Conservation (phyloP, 1,140 invertebrate genomes). For the Leptopilina clavipes region DNA sequence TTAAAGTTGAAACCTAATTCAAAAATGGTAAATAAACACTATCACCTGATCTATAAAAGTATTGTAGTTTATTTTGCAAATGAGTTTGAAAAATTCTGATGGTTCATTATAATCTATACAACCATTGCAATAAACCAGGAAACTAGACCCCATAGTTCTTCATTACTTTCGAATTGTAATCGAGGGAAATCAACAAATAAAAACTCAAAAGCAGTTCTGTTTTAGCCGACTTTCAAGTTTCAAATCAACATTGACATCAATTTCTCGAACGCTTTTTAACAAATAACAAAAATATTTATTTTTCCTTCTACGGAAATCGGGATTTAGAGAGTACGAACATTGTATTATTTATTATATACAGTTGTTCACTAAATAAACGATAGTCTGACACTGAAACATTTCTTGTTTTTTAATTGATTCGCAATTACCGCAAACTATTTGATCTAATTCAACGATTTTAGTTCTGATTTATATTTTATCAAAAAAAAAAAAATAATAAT, state of each 20-base stretch:
- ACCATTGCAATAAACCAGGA: too few relatives aligned
- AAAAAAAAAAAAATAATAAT: too few relatives aligned
- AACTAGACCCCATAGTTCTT: too few relatives aligned
- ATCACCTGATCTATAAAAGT: too few relatives aligned
- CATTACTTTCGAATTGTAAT: background rate
- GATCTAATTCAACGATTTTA: too few relatives aligned
- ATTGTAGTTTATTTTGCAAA: too few relatives aligned
- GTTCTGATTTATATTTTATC: too few relatives aligned
- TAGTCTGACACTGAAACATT: slow-evolving; percentile 28
- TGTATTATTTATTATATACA: background rate
- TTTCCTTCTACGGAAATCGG: background rate
- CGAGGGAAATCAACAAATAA: background rate
- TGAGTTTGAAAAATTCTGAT: too few relatives aligned
- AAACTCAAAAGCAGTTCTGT: background rate
- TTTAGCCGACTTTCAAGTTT: background rate
- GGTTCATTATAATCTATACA: too few relatives aligned
- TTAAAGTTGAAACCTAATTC: too few relatives aligned
- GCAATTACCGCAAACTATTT: too few relatives aligned
- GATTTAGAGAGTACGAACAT: background rate
- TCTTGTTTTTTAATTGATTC: background rate
- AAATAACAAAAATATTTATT: background rate
- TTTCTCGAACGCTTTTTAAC: background rate
- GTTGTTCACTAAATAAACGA: slow-evolving; percentile 14
- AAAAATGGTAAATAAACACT: too few relatives aligned
- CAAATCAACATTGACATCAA: background rate